phyloP scores from a whole-genome alignment of 2,888 invertebrate species.

The Nomada fucata region DNA sequence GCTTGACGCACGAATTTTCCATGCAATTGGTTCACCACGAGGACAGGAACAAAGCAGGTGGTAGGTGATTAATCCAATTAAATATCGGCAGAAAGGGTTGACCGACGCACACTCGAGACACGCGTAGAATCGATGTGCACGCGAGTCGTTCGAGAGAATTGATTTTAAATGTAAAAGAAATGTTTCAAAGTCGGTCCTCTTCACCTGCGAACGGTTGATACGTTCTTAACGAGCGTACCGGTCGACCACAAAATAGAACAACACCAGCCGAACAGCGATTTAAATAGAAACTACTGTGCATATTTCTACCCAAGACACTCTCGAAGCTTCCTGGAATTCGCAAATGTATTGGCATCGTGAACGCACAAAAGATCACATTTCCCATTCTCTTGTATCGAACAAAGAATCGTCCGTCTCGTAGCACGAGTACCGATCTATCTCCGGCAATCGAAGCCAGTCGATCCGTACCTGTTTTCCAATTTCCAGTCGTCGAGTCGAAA shows the following conservation, averaged over 20 bases:
- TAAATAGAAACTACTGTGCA: neutral
- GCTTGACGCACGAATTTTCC: conserved; percentile 21
- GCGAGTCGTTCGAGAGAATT: no score
- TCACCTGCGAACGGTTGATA: no score
- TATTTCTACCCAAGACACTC: neutral
- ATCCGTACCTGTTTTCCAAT: conserved; percentile 23
- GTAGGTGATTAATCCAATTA: neutral
- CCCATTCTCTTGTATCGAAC: conserved; percentile 2
- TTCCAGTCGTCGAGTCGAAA: conserved; percentile 15
- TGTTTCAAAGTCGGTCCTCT: no score
- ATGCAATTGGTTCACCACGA: conserved; percentile 21
- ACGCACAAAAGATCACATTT: conserved; percentile 10
- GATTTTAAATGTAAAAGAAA: no score
- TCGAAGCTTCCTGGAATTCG: conserved; percentile 7
- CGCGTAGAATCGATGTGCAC: no score
- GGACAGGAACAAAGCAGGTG: neutral
- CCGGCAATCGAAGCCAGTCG: neutral
- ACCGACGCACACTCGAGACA: no score
- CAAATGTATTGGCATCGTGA: neutral
- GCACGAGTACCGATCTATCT: neutral
- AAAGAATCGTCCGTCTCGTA: neutral
- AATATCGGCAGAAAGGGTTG: neutral
- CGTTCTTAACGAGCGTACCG: no score
- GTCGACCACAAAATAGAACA: no score
- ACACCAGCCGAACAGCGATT: no score